Conservation (phyloP, 2,797 vertebrate species). For the Fistularia tabacaria region DNA sequence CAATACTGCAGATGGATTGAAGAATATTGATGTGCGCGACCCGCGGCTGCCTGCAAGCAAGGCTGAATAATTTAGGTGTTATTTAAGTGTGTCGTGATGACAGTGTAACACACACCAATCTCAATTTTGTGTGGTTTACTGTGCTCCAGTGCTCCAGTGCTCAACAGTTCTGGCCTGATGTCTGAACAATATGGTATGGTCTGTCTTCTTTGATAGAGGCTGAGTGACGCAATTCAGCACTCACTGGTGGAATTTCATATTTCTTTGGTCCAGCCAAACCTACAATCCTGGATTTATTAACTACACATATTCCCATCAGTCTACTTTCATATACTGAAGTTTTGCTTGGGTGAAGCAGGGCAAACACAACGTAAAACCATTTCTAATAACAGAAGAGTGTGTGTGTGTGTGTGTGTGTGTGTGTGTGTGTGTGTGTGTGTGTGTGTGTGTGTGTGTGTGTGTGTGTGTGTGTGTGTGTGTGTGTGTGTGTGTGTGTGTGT, state of each 20-base stretch:
- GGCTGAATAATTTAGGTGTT: slow-evolving; percentile 79
- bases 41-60: slow-evolving; percentile 78
- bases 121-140: slow-evolving; percentile 52
- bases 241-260: slow-evolving; percentile 67
- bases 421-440: slow-evolving; percentile 30
- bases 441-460: slow-evolving; percentile 47
- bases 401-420: slow-evolving; percentile 32
- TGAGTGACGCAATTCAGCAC: slow-evolving; percentile 61
- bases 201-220: slow-evolving; percentile 51
- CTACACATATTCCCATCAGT: slow-evolving; percentile 76
- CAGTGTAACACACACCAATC: slow-evolving; percentile 71
- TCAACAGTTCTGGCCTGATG: slow-evolving; percentile 51
- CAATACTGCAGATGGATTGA: slow-evolving; percentile 80
- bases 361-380: slow-evolving; percentile 76
- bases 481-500: too few species aligned
- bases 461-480: too few species aligned
- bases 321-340: slow-evolving; percentile 77
- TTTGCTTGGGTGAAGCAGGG: slow-evolving; percentile 75
- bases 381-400: slow-evolving; percentile 71
- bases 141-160: slow-evolving; percentile 29
- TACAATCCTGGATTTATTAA: slow-evolving; percentile 75
- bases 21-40: slow-evolving; percentile 80
- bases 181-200: slow-evolving; percentile 52
- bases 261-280: slow-evolving; percentile 67
- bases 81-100: slow-evolving; percentile 73